Percentiles rank a stretch among this genome's conserved stretches.
Conservation (phyloP, 2,888 invertebrate species). For the Geotrupes spiniger region DNA sequence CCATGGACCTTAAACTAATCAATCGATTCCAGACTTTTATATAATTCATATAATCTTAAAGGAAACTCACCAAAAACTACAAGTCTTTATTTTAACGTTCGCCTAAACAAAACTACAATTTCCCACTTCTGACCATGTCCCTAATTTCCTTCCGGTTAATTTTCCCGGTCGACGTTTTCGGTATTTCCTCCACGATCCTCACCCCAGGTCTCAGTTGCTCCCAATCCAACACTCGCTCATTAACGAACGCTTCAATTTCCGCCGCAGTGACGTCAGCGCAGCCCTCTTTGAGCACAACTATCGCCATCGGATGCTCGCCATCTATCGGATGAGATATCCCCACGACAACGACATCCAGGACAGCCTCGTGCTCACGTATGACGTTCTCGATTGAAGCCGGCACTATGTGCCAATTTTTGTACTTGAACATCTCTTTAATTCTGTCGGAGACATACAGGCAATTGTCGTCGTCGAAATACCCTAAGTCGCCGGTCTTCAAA, state of each 20-base stretch:
- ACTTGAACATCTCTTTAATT: conserved; percentile 39
- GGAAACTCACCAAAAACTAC: no score
- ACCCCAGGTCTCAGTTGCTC: conserved; percentile 28
- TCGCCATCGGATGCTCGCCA: conserved; percentile 25
- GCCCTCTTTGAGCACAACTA: conserved; percentile 18
- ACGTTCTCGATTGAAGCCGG: conserved; percentile 35
- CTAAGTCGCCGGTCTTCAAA: conserved; percentile 37
- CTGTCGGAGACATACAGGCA: conserved; percentile 37
- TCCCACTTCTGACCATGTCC: no score
- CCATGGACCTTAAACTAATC: no score
- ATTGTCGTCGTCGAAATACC: conserved; percentile 37
- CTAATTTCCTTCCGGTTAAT: conserved; percentile 20
- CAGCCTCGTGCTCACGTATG: conserved; percentile 33
- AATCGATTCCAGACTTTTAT: no score
- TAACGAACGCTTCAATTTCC: conserved; percentile 23
- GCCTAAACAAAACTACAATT: no score
- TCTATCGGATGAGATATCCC: conserved; percentile 31
- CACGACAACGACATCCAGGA: conserved; percentile 36
- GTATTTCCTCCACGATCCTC: conserved; percentile 23
- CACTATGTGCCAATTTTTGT: conserved; percentile 38
- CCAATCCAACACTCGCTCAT: conserved; percentile 25
- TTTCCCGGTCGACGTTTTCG: conserved; percentile 29
- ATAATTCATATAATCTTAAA: no score
- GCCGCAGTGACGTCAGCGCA: conserved; percentile 11
- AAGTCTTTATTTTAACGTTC: no score